phyloP scores from a whole-genome alignment of 1,140 invertebrate genomes.

The Notospermus geniculatus region DNA sequence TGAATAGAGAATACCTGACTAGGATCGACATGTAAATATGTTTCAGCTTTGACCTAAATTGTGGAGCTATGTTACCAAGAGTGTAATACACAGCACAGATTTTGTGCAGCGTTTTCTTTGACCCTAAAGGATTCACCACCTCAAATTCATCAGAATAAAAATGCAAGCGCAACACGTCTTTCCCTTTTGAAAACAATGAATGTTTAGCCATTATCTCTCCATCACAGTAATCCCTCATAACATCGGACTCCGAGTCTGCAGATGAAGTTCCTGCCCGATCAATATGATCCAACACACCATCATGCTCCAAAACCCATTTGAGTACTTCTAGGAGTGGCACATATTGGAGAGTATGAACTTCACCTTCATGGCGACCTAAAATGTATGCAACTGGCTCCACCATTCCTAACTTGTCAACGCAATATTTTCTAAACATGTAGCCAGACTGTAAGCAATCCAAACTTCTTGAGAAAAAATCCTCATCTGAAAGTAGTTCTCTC shows the following conservation, averaged over 20 bases:
- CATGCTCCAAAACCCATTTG: neutral
- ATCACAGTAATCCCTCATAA: neutral
- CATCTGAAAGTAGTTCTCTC: neutral
- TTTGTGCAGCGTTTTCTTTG: neutral
- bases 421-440: neutral
- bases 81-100: neutral
- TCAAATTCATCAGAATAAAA: neutral
- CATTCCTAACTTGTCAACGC: neutral
- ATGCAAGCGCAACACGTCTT: neutral
- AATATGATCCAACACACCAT: neutral
- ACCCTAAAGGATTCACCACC: neutral
- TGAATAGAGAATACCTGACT: neutral
- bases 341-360: slow-evolving; percentile 2
- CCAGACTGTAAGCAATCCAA: too few species aligned
- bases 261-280: neutral
- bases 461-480: neutral
- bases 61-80: neutral
- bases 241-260: neutral
- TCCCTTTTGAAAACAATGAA: neutral
- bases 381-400: neutral
- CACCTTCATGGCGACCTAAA: neutral
- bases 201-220: neutral
- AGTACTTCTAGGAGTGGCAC: neutral
- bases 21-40: neutral
- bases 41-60: neutral